A percentile compares a stretch with the other conserved stretches of the same genome.
Conservation (phyloP, 2,113 vertebrate genomes). For the Casuarius casuarius region DNA sequence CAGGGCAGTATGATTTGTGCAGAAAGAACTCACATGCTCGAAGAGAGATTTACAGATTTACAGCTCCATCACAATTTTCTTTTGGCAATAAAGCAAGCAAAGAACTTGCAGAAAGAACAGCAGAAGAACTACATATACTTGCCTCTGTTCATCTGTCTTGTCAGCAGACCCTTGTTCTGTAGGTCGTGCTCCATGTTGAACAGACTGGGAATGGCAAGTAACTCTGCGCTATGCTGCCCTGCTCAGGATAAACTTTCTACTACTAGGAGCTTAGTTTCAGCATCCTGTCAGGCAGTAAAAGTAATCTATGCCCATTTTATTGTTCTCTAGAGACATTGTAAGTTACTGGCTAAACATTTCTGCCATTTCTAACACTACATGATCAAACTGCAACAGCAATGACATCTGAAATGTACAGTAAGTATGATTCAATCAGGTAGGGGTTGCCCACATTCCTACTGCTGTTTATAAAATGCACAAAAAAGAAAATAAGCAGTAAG, state of each 20-base stretch:
- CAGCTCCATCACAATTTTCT: background rate
- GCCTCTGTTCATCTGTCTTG: accelerated
- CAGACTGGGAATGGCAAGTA: background rate
- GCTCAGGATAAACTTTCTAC: background rate
- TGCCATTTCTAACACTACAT: background rate
- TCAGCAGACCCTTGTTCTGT: background rate
- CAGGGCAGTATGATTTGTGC: background rate
- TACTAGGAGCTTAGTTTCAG: background rate
- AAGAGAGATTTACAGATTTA: background rate
- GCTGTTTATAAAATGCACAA: background rate
- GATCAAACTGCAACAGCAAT: background rate
- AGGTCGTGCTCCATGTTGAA: accelerated
- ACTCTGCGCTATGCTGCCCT: background rate
- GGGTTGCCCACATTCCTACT: background rate
- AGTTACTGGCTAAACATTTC: background rate
- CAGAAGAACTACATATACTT: background rate
- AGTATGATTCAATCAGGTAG: background rate
- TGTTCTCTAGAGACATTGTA: background rate
- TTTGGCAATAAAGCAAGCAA: background rate
- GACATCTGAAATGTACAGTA: background rate
- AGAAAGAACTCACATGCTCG: background rate
- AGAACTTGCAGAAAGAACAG: background rate
- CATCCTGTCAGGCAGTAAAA: background rate
- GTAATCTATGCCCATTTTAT: background rate
- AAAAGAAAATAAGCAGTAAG: background rate